Conservation (phyloP, 2,888 invertebrate species). For the Lobophora halterata region DNA sequence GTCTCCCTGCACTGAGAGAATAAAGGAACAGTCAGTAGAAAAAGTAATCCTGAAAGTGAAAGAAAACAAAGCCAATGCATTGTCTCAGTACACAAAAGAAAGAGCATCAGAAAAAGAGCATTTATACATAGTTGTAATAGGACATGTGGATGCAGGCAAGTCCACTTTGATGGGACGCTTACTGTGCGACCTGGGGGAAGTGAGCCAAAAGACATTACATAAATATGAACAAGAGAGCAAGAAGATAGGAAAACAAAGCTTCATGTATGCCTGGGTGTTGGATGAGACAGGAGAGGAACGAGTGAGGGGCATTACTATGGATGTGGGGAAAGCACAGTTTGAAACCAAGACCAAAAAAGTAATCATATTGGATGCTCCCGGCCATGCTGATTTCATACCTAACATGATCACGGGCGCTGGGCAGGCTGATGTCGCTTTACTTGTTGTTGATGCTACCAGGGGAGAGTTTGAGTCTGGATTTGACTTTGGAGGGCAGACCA, state of each 20-base stretch:
- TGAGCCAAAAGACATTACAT: conserved; percentile 93
- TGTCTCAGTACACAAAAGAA: conserved; percentile 85
- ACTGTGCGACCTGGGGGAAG: conserved; percentile 91
- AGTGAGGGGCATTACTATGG: conserved; percentile 98
- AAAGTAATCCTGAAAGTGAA: conserved; percentile 72
- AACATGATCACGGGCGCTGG: conserved; percentile 99
- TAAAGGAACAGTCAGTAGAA: conserved; percentile 54
- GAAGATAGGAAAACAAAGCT: conserved; percentile 98
- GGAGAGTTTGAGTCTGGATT: conserved; percentile 99
- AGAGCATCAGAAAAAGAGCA: conserved; percentile 91
- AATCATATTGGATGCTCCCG: conserved; percentile 97
- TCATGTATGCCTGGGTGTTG: conserved; percentile 99
- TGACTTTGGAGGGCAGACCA: conserved; percentile 97
- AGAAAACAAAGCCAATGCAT: conserved; percentile 81
- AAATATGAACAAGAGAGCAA: conserved; percentile 98
- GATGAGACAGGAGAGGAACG: conserved; percentile 99
- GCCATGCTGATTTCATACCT: conserved; percentile 99
- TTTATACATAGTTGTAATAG: conserved; percentile 95
- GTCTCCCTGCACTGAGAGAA: conserved; percentile 84
- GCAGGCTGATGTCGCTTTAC: conserved; percentile 97
- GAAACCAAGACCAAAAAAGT: conserved; percentile 92
- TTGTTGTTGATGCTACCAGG: conserved; percentile 97
- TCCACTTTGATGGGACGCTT: conserved; percentile 98
- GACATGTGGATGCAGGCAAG: conserved; percentile 98
- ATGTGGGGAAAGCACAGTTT: conserved; percentile 96